A percentile compares a stretch with the other conserved stretches of the same genome.
Evolutionary conservation across 2,888 invertebrate genomes (phyloP).

Genomic region (Campoplex nolae): DNA sequence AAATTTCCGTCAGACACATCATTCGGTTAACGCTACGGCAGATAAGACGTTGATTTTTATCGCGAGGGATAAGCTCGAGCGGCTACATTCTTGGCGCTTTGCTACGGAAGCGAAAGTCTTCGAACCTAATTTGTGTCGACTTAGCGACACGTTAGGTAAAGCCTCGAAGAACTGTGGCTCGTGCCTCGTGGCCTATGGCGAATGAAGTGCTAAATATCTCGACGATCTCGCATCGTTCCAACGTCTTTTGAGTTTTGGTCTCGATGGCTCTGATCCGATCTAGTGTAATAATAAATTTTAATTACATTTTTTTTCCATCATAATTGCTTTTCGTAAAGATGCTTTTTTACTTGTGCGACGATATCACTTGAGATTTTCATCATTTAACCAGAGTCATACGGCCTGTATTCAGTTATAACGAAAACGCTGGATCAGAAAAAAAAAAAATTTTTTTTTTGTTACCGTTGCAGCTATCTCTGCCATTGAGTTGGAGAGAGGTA

Average conservation of each 20-base stretch:
- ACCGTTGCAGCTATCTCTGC: background rate
- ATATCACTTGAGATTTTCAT: background rate
- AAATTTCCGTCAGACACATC: constrained; percentile 48
- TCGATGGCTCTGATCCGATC: background rate
- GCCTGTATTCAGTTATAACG: background rate
- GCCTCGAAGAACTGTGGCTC: constrained; percentile 9
- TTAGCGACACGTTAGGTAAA: constrained; percentile 15
- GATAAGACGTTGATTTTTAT: constrained; percentile 61
- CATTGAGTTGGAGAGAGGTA: constrained; percentile 1
- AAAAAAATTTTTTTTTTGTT: background rate
- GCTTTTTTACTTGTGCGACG: background rate
- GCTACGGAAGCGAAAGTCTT: constrained; percentile 15
- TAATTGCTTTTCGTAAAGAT: background rate
- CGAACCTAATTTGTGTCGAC: constrained; percentile 56
- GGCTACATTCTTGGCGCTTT: constrained; percentile 5
- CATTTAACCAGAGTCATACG: background rate
- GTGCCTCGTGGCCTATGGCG: background rate
- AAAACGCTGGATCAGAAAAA: background rate
- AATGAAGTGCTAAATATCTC: background rate
- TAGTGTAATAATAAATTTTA: background rate
- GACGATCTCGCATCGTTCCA: background rate
- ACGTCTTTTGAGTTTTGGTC: background rate
- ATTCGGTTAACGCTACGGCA: constrained; percentile 16
- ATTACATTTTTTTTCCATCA: background rate
- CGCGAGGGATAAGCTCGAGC: constrained; percentile 40